These are phyloP conservation scores for Scolanthus callimorphus DNA, from an alignment of 92 coral and sea anemone species.

Conservation along the genomic window DNA sequence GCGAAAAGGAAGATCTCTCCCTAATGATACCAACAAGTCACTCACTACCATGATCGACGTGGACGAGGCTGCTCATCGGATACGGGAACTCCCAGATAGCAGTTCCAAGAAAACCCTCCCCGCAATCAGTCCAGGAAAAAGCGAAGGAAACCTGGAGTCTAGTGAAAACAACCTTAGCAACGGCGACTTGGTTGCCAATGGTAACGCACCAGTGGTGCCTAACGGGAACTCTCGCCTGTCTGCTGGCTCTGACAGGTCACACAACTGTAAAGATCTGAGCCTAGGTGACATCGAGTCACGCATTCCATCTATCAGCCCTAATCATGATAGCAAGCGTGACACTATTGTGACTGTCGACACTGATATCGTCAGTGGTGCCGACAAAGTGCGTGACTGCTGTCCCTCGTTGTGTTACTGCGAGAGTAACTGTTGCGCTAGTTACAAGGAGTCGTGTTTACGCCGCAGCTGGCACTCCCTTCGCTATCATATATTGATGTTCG, in stretches of 20 bases:
- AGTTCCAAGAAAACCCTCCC: slow-evolving; percentile 58
- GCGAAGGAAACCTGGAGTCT: slow-evolving; percentile 54
- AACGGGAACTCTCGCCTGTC: slow-evolving; percentile 97
- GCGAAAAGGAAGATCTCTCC: slow-evolving; percentile 26
- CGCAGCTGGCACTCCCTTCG: slow-evolving; percentile 86
- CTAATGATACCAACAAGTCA: slow-evolving; percentile 63
- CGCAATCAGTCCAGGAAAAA: slow-evolving; percentile 42
- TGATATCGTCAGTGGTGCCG: slow-evolving; percentile 42
- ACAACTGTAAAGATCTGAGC: slow-evolving; percentile 63
- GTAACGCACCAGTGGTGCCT: slow-evolving; percentile 80
- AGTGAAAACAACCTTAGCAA: slow-evolving; percentile 76
- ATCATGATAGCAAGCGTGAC: slow-evolving; percentile 85
- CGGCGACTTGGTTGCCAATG: slow-evolving; percentile 87
- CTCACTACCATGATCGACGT: slow-evolving; percentile 76
- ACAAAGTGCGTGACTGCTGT: slow-evolving; percentile 82
- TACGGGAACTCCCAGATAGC: slow-evolving; percentile 63
- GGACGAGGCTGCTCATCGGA: slow-evolving; percentile 71
- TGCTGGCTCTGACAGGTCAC: slow-evolving; percentile 74
- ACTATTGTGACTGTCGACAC: slow-evolving; percentile 87
- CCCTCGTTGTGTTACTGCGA: slow-evolving; percentile 90
- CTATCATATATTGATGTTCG: slow-evolving; percentile 62
- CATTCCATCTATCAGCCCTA: slow-evolving; percentile 75
- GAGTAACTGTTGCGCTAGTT: slow-evolving; percentile 76
- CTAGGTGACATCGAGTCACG: slow-evolving; percentile 90
- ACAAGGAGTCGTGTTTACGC: slow-evolving; percentile 78